Evolutionary conservation across 2,888 invertebrate species (phyloP).

Genomic region (Sericinus montela): DNA sequence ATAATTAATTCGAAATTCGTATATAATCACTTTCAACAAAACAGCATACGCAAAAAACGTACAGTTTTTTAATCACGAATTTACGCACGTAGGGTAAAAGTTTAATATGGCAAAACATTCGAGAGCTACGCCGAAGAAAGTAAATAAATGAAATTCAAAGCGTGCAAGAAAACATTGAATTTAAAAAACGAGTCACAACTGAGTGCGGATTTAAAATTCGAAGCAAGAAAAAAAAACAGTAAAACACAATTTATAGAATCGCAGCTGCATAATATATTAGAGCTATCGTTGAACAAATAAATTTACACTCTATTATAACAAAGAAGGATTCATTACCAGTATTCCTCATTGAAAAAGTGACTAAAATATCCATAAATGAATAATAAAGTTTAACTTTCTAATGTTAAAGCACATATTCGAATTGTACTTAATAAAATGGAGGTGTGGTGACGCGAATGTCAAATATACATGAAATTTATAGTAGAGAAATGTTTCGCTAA

Average conservation of each 20-base stretch:
- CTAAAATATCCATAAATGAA: neutral
- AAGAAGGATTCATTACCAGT: slow-evolving; percentile 31
- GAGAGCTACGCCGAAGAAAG: slow-evolving; percentile 8
- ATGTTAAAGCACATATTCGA: neutral
- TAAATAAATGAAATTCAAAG: slow-evolving; percentile 1
- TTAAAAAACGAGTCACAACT: slow-evolving; percentile 49
- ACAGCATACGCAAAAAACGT: no score
- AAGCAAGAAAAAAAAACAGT: slow-evolving; percentile 27
- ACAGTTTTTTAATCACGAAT: no score
- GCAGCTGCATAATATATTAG: slow-evolving; percentile 42
- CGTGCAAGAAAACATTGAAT: slow-evolving; percentile 13
- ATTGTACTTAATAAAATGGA: slow-evolving; percentile 13
- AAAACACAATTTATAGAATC: slow-evolving; percentile 15
- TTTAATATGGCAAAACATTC: slow-evolving; percentile 6
- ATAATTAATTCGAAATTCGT: no score
- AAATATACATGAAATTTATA: slow-evolving; percentile 74
- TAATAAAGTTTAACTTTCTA: neutral
- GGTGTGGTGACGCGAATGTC: slow-evolving; percentile 62
- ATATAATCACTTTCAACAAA: no score
- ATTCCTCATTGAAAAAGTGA: slow-evolving; percentile 14
- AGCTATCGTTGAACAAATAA: slow-evolving; percentile 18
- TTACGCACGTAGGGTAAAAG: slow-evolving; percentile 10
- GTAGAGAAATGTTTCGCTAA: slow-evolving; percentile 39
- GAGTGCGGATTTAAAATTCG: slow-evolving; percentile 48
- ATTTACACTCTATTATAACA: slow-evolving; percentile 30